Conservation (phyloP, 92 coral and sea anemone genomes). For the Epizoanthus ramosus region DNA sequence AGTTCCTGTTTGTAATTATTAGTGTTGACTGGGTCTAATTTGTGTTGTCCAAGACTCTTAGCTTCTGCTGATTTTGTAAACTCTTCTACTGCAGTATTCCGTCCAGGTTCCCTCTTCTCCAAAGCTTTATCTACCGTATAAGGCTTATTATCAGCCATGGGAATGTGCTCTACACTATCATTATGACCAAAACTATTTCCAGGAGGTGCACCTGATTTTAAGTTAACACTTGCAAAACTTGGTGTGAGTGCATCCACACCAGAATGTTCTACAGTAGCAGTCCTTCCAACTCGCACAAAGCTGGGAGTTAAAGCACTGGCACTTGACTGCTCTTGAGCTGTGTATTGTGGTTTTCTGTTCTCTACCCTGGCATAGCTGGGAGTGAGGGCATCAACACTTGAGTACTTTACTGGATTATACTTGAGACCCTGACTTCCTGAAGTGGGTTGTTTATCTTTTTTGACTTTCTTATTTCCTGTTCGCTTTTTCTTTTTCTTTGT, state of each 20-base stretch:
- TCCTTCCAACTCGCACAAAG: not conserved
- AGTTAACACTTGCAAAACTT: constrained; percentile 33
- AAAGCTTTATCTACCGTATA: not conserved
- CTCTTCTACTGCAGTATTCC: not conserved
- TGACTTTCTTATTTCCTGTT: constrained; percentile 58
- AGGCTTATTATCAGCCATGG: not conserved
- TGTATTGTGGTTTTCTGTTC: constrained; percentile 17
- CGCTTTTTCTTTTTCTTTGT: constrained; percentile 87
- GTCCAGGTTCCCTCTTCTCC: not conserved
- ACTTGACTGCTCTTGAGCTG: constrained; percentile 17
- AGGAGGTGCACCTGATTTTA: not conserved
- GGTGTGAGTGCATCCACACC: constrained; percentile 73
- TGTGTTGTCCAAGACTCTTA: not conserved
- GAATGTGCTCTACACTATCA: not conserved
- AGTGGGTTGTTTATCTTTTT: constrained; percentile 40
- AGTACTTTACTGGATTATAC: not conserved
- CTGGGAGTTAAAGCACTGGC: constrained; percentile 9
- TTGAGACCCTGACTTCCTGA: constrained; percentile 2
- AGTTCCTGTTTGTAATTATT: not conserved
- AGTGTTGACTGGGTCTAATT: not conserved
- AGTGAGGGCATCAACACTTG: constrained; percentile 24
- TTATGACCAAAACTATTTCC: not conserved
- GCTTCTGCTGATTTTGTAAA: not conserved
- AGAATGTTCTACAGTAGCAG: constrained; percentile 37
- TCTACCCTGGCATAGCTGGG: constrained; percentile 30